Base-by-base conservation (phyloP, 2,888 invertebrate species). In the Troides helena region DNA sequence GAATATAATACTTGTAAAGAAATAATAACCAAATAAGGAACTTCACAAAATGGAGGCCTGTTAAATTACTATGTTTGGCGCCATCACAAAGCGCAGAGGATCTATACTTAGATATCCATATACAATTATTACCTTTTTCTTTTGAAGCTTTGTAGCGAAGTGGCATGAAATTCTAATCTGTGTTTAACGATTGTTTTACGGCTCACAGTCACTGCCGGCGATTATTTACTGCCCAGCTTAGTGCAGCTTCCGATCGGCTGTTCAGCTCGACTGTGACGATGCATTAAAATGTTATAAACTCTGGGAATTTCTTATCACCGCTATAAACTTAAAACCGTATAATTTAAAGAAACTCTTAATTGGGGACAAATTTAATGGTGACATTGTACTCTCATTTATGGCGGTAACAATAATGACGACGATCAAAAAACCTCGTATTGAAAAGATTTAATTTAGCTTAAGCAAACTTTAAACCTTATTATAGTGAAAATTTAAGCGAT, bases 141-240 rank as follows among this genome's bases (percentile, higher is more conserved):
- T 65, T 65, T 56, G 61, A 30, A 59, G 43, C 68, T 74, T 30
- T 74, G 70, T 75, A 73, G 71, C 73, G 74, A 75, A 76, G 75
- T 75, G 75, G 66, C 71, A 78, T 76, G 77, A 79, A 77, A 76
- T 80, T 80, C 81, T 83, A 85, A 86, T 86, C 84, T 82, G 72
- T 74, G 74, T 85, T 87, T 88, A 85, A 88, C 85, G 87, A 85
- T 85, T 82, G 81, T 87, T 89, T 85, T 85, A 89, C 82, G 79
- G 78, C 78, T 77, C 75, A 73, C 79, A 78, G 79, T 80, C 83
- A 81, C 79, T 84, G 81, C 75, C 75, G 72, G 75, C 72, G 73
- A 78, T 86, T 90, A 89, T 88, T 88, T 89, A 88, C 86, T 80
- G 77, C 85, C 70, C 70, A 79, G 79, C 84, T 86, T 83, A 80